phyloP scores from a whole-genome alignment of 2,888 invertebrate genomes.

The Lathronympha strigana region DNA sequence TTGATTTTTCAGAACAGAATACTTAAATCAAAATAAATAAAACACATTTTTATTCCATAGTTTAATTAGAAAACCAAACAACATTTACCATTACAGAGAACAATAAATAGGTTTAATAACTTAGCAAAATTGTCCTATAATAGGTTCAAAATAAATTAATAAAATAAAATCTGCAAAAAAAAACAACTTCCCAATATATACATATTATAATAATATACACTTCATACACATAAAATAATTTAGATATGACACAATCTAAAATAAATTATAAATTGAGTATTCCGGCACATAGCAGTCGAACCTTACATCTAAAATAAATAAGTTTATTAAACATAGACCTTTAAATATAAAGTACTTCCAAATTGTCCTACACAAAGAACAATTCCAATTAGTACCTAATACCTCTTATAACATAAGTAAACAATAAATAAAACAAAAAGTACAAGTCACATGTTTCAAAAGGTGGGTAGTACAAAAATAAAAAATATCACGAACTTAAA shows the following conservation, averaged over 20 bases:
- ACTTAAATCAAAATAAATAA: background rate
- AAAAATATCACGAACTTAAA: constrained; percentile 41
- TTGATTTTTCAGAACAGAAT: too few species aligned
- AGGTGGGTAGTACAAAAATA: constrained; percentile 31
- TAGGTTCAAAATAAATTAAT: background rate
- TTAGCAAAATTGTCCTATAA: background rate
- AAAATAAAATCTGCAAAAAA: background rate
- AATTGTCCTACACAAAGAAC: constrained; percentile 40
- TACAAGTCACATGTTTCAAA: constrained; percentile 35
- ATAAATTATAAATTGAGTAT: constrained; percentile 52
- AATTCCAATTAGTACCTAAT: constrained; percentile 33
- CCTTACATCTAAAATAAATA: constrained; percentile 48
- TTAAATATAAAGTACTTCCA: constrained; percentile 67
- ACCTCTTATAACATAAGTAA: constrained; percentile 3
- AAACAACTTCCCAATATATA: background rate
- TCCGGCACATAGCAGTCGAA: constrained; percentile 55
- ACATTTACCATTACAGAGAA: background rate
- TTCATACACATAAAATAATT: background rate
- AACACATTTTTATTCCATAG: constrained; percentile 1
- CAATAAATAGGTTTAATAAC: constrained; percentile 24
- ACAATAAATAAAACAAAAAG: background rate
- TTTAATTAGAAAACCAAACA: constrained; percentile 32
- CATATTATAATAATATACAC: background rate
- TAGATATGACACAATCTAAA: constrained; percentile 43
- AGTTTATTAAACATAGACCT: constrained; percentile 55